phyloP scores from a whole-genome alignment of 2,888 invertebrate genomes.

The Dromius quadrimaculatus region DNA sequence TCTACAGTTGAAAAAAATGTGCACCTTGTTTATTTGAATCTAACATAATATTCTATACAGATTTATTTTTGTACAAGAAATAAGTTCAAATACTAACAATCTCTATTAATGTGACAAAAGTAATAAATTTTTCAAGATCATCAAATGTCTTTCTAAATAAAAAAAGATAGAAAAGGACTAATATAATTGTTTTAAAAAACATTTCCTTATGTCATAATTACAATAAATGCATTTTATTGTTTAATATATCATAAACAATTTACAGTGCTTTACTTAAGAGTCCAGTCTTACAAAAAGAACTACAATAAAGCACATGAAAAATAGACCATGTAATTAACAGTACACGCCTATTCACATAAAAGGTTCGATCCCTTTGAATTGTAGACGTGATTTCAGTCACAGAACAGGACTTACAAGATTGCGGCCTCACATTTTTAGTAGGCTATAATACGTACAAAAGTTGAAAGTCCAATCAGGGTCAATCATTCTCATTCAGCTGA shows the following conservation, averaged over 20 bases:
- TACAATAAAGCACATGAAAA: conserved; percentile 53
- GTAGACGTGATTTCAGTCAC: conserved; percentile 29
- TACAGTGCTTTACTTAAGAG: conserved; percentile 57
- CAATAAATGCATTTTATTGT: conserved; percentile 59
- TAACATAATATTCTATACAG: conserved; percentile 35
- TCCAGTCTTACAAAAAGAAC: conserved; percentile 52
- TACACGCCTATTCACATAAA: conserved; percentile 37
- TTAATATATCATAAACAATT: conserved; percentile 59
- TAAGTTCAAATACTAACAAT: conserved; percentile 36
- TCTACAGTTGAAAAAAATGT: conserved; percentile 39
- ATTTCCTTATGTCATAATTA: conserved; percentile 53
- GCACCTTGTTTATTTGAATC: conserved; percentile 40
- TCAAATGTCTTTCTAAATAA: conserved; percentile 39
- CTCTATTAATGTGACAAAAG: conserved; percentile 36
- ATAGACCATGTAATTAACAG: conserved; percentile 51
- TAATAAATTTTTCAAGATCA: conserved; percentile 28
- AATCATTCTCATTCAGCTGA: conserved; percentile 34
- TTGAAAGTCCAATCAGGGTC: conserved; percentile 41
- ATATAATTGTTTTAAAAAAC: conserved; percentile 33
- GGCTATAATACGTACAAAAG: conserved; percentile 41
- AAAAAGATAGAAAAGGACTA: conserved; percentile 40
- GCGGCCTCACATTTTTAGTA: conserved; percentile 23
- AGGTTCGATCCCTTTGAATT: conserved; percentile 29
- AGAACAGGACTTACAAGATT: conserved; percentile 20
- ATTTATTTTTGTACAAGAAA: conserved; percentile 43